phyloP scores from a whole-genome alignment of 2,888 invertebrate species.

The Steromphala cineraria region DNA sequence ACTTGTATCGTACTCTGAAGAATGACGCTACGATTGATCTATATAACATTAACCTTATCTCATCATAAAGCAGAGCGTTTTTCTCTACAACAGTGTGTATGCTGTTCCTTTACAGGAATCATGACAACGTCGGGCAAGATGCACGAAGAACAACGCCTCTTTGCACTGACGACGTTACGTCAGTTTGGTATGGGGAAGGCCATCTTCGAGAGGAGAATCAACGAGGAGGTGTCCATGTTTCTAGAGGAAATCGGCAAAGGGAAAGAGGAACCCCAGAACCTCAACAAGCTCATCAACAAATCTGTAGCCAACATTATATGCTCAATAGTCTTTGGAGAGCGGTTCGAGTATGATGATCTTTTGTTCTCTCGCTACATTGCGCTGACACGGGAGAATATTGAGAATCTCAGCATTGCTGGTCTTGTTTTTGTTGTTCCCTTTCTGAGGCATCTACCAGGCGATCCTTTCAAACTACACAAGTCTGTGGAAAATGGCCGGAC shows the following conservation, averaged over 20 bases:
- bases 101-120: slow-evolving; percentile 29
- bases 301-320: slow-evolving; percentile 51
- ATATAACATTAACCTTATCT: too few species aligned
- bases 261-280: slow-evolving; percentile 38
- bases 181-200: slow-evolving; percentile 49
- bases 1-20: too few species aligned
- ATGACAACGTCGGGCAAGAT: slow-evolving; percentile 38
- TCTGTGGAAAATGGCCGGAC: slow-evolving; percentile 34
- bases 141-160: slow-evolving; percentile 52
- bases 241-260: slow-evolving; percentile 33
- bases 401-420: slow-evolving; percentile 32
- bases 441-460: slow-evolving; percentile 40
- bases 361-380: slow-evolving; percentile 41
- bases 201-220: slow-evolving; percentile 41
- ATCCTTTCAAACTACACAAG: slow-evolving; percentile 33
- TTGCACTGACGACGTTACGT: slow-evolving; percentile 40
- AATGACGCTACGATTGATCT: too few species aligned
- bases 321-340: slow-evolving; percentile 46
- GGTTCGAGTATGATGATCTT: slow-evolving; percentile 49
- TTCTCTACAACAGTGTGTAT: too few species aligned
- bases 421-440: slow-evolving; percentile 41
- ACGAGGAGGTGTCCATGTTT: slow-evolving; percentile 42
- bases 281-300: slow-evolving; percentile 30
- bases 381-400: slow-evolving; percentile 40
- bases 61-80: too few species aligned